Evolutionary conservation across 2,888 invertebrate species (phyloP).

Genomic region (Thalpophila matura): DNA sequence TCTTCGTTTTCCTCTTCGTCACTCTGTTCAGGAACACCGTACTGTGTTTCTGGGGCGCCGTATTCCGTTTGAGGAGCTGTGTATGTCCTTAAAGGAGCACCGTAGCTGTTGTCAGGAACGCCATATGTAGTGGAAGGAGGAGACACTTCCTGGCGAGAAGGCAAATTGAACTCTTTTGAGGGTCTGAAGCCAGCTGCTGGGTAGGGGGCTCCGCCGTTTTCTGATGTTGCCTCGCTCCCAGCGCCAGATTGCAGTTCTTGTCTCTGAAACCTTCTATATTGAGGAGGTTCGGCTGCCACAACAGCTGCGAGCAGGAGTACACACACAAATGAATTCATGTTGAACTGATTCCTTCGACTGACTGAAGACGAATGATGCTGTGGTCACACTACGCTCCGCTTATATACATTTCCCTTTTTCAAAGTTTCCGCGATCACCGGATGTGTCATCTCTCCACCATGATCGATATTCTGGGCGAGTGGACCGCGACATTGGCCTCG

Average conservation of each 20-base stretch:
- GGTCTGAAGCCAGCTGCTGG: constrained; percentile 83
- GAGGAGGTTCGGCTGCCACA: constrained; percentile 81
- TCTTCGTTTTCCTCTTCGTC: constrained; percentile 32
- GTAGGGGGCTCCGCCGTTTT: constrained; percentile 77
- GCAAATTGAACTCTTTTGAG: constrained; percentile 79
- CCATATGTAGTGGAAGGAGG: constrained; percentile 84
- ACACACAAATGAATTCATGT: constrained; percentile 81
- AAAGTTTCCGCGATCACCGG: constrained; percentile 83
- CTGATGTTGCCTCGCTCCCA: constrained; percentile 60
- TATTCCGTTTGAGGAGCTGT: constrained; percentile 73
- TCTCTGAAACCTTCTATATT: constrained; percentile 76
- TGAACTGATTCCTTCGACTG: constrained; percentile 72
- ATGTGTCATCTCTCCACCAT: constrained; percentile 80
- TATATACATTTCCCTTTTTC: constrained; percentile 76
- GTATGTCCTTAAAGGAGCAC: constrained; percentile 81
- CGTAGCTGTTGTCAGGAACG: constrained; percentile 82
- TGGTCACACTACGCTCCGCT: constrained; percentile 65
- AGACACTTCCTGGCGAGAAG: constrained; percentile 75
- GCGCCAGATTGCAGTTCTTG: constrained; percentile 74
- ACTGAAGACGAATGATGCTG: constrained; percentile 84
- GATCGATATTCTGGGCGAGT: constrained; percentile 85
- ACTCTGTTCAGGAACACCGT: constrained; percentile 61
- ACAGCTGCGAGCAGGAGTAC: constrained; percentile 77
- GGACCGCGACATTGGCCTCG: constrained; percentile 86
- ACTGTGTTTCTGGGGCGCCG: constrained; percentile 64